Percentiles rank a stretch among this genome's conserved stretches.
These are phyloP conservation scores for Sylvia borin DNA, from an alignment of 2,797 vertebrate genomes.

Conservation along the genomic window DNA sequence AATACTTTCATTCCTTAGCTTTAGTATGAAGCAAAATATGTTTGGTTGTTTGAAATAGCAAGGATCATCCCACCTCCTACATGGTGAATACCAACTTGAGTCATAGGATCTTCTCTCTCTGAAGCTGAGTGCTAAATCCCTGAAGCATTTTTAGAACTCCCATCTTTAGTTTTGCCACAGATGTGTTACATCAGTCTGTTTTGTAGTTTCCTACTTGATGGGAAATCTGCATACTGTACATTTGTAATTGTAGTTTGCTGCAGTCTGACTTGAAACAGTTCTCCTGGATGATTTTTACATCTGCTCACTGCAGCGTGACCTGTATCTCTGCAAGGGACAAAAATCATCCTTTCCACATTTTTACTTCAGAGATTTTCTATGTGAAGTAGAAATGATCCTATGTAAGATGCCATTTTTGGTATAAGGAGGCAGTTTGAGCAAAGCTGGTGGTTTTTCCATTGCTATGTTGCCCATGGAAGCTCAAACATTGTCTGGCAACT, in stretches of 20 bases:
- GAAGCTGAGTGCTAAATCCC: neutral
- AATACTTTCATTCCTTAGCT: neutral
- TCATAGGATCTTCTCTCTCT: neutral
- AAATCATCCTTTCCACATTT: neutral
- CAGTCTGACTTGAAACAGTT: neutral
- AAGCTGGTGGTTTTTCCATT: neutral
- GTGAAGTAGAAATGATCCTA: neutral
- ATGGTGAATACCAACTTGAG: neutral
- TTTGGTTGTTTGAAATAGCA: neutral
- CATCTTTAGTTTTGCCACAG: neutral
- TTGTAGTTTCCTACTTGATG: neutral
- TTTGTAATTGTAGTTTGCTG: neutral
- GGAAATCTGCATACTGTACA: neutral
- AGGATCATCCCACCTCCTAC: neutral
- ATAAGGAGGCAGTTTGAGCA: neutral
- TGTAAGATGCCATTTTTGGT: neutral
- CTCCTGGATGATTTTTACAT: neutral
- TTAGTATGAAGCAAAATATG: neutral
- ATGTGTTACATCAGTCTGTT: neutral
- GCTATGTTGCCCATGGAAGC: conserved; percentile 7
- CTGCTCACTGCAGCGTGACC: neutral
- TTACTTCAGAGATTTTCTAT: neutral
- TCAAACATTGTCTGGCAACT: conserved; percentile 49
- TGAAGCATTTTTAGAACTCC: neutral
- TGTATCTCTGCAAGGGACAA: neutral